These are phyloP conservation scores for Heliconius hortense DNA, from an alignment of 2,888 invertebrate species.

Conservation along the genomic window DNA sequence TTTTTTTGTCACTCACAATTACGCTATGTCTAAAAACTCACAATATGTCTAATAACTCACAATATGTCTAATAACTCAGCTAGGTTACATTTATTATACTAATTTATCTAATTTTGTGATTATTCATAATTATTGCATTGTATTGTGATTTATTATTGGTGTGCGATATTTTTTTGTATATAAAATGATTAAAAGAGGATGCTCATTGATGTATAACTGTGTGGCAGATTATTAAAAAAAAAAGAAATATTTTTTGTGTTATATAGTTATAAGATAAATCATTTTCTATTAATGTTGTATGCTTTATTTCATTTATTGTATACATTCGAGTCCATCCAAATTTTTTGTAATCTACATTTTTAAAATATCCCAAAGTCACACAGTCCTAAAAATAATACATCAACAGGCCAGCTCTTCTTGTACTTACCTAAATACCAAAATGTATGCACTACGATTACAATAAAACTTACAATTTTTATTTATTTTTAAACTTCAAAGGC, in stretches of 20 bases:
- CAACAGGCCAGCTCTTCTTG: neutral
- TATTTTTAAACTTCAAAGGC: neutral
- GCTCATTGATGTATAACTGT: neutral
- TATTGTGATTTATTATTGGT: conserved; percentile 20
- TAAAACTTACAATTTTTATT: neutral
- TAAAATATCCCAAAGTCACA: too few relatives aligned
- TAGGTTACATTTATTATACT: neutral
- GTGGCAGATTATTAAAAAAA: neutral
- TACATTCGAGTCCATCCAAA: too few relatives aligned
- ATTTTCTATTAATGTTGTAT: too few relatives aligned
- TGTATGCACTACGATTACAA: neutral
- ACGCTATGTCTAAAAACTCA: conserved; percentile 6
- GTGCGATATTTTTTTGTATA: conserved; percentile 16
- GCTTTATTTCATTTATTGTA: too few relatives aligned
- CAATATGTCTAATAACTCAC: conserved; percentile 5
- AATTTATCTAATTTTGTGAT: conserved; percentile 11
- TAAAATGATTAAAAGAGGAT: neutral
- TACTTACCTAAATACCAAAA: conserved; percentile 5
- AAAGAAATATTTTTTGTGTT: neutral
- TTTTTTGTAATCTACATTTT: too few relatives aligned
- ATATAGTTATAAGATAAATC: neutral
- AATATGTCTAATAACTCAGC: conserved; percentile 4
- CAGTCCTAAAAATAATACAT: neutral
- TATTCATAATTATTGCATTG: conserved; percentile 22
- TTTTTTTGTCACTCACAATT: neutral